These are phyloP conservation scores for Malthinus seriepunctatus DNA, from an alignment of 2,888 invertebrate species.

Conservation along the genomic window DNA sequence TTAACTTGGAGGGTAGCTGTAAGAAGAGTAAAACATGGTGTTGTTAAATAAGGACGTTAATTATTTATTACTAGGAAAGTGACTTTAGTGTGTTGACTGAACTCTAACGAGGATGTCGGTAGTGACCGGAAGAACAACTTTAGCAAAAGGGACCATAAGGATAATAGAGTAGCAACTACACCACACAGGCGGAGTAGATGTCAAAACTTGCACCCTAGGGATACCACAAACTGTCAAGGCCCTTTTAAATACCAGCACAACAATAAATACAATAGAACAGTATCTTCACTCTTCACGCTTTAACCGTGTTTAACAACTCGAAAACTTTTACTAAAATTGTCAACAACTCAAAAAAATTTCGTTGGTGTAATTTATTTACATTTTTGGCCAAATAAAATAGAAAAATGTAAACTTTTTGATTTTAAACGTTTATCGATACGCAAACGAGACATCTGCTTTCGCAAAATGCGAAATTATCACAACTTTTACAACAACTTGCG, in stretches of 20 bases:
- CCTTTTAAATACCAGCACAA: slow-evolving; percentile 12
- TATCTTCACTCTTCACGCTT: neutral
- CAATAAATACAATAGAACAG: slow-evolving; percentile 13
- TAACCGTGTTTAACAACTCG: neutral
- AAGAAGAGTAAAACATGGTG: too few species aligned
- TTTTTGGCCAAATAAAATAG: neutral
- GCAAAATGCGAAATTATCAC: slow-evolving; percentile 5
- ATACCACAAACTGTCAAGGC: slow-evolving; percentile 39
- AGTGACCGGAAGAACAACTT: slow-evolving; percentile 18
- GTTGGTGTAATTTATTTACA: neutral
- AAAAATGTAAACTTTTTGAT: too few species aligned
- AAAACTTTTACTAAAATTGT: neutral
- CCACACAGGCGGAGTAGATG: slow-evolving; percentile 38
- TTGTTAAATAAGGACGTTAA: too few species aligned
- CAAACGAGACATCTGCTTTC: slow-evolving; percentile 9
- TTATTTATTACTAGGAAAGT: too few species aligned
- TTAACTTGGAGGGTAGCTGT: too few species aligned
- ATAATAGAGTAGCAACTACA: slow-evolving; percentile 25
- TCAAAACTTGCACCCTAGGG: slow-evolving; percentile 41
- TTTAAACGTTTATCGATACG: slow-evolving; percentile 7
- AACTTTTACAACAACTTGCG: neutral
- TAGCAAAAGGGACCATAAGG: slow-evolving; percentile 11
- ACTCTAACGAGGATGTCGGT: slow-evolving; percentile 18
- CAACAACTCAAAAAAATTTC: neutral
- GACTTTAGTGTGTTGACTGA: neutral